Evolutionary conservation across 2,113 vertebrate genomes (phyloP).

Genomic region (Pseudorasbora parva): DNA sequence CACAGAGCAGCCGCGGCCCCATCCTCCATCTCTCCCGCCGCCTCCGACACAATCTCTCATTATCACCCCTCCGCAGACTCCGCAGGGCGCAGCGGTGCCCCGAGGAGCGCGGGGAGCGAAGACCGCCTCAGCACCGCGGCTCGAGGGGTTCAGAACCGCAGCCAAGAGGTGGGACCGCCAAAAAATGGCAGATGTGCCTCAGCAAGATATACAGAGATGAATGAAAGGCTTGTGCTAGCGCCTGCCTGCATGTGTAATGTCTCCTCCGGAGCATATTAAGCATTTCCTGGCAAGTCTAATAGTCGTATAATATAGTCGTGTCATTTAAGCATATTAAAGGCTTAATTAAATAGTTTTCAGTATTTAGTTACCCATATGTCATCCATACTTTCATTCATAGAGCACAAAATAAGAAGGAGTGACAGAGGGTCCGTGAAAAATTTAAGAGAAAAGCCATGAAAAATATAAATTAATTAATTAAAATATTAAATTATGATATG

Average conservation of each 20-base stretch:
- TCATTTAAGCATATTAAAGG: background rate
- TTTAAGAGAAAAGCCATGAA: too few species aligned
- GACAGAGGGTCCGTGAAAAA: too few species aligned
- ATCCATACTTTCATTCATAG: background rate
- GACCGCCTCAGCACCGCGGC: background rate
- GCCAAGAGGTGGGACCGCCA: slow-evolving; percentile 3
- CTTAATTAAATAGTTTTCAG: background rate
- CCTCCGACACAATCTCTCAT: slow-evolving; percentile 43
- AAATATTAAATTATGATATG: too few species aligned
- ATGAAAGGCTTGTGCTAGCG: slow-evolving; percentile 27
- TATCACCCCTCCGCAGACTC: slow-evolving; percentile 52
- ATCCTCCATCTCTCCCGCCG: background rate
- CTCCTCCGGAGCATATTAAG: background rate
- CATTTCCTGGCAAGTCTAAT: slow-evolving; percentile 6
- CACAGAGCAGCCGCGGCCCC: slow-evolving; percentile 14
- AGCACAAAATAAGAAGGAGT: background rate
- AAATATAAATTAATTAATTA: too few species aligned
- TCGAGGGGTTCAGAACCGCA: background rate
- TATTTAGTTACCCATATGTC: background rate
- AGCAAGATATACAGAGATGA: slow-evolving; percentile 34
- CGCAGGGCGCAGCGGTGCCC: slow-evolving; percentile 1
- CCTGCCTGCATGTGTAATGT: background rate
- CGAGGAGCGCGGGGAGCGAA: slow-evolving; percentile 2
- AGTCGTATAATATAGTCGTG: background rate
- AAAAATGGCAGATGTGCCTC: slow-evolving; percentile 51